These are phyloP conservation scores for Rhynchonycteris naso DNA, from an alignment of 2,797 vertebrate species.

Conservation along the genomic window DNA sequence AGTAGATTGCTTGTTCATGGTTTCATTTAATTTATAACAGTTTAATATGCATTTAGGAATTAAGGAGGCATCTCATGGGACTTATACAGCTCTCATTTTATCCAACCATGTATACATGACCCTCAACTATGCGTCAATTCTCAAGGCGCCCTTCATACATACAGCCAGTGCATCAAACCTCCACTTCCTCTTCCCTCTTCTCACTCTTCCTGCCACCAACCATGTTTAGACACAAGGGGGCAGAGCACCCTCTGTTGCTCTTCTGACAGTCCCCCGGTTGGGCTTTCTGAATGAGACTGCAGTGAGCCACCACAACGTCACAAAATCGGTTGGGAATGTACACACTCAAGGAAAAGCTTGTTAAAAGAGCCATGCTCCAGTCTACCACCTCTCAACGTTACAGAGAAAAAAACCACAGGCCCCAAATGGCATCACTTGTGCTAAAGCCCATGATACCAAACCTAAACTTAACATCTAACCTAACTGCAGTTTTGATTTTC, in stretches of 20 bases:
- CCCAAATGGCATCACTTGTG: background rate
- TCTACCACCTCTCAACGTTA: background rate
- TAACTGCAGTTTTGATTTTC: background rate
- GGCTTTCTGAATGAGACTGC: background rate
- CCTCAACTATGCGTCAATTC: background rate
- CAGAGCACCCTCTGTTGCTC: background rate
- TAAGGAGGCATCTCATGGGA: background rate
- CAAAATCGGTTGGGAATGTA: background rate
- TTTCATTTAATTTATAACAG: constrained; percentile 15
- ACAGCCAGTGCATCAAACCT: background rate
- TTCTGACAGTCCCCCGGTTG: background rate
- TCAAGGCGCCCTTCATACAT: background rate
- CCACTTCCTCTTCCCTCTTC: background rate
- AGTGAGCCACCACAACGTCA: background rate
- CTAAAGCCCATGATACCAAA: background rate
- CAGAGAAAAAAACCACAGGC: background rate
- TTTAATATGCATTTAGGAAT: background rate
- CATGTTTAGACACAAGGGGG: constrained; percentile 57
- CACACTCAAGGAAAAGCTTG: background rate
- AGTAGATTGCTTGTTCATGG: background rate
- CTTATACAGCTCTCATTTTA: background rate
- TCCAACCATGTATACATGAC: background rate
- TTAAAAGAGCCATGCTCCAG: background rate
- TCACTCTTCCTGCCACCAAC: background rate
- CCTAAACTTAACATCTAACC: background rate